Percentiles rank a stretch among this genome's conserved stretches.
Conservation (phyloP, 2,888 invertebrate species). For the Plebejus anna region DNA sequence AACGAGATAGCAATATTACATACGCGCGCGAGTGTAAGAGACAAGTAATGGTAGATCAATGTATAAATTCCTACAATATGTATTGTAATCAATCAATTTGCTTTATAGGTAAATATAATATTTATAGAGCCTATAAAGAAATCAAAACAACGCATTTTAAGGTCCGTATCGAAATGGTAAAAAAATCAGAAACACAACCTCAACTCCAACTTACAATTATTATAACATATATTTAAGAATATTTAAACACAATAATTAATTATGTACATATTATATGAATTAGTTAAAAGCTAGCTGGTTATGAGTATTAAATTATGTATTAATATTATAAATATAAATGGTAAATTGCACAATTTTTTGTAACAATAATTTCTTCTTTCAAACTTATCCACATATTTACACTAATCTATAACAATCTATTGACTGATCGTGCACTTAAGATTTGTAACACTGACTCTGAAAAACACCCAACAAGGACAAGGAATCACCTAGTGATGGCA, state of each 20-base stretch:
- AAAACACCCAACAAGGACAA: slow-evolving; percentile 1
- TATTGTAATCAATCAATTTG: too few species aligned
- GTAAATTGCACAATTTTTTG: background rate
- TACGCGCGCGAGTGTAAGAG: background rate
- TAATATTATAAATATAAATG: background rate
- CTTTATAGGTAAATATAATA: too few species aligned
- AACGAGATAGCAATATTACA: too few species aligned
- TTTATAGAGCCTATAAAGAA: background rate
- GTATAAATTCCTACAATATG: too few species aligned
- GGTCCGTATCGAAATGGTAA: background rate
- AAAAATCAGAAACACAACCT: background rate
- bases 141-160: background rate
- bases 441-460: background rate
- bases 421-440: background rate
- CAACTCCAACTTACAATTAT: slow-evolving; percentile 1
- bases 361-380: too few species aligned
- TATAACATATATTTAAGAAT: background rate
- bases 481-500: background rate
- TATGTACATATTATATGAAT: background rate
- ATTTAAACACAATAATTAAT: background rate
- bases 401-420: background rate
- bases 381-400: background rate
- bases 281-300: slow-evolving; percentile 17
- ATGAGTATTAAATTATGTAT: background rate
- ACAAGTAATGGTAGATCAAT: background rate